Base-by-base conservation (phyloP, 2,113 vertebrate genomes). In the Nyctereutes procyonoides region DNA sequence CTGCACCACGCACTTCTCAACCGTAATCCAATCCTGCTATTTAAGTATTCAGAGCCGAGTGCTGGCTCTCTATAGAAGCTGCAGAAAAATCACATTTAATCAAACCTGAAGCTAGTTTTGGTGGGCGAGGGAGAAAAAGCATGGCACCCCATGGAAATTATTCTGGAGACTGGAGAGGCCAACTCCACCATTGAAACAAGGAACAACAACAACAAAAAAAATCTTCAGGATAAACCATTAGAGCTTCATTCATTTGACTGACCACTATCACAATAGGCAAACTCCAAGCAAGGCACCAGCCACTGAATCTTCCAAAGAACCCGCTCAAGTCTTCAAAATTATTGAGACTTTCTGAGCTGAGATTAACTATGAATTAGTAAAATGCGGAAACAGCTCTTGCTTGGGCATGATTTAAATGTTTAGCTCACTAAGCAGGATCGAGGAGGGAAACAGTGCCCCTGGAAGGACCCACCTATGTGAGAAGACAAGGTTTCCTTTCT, bases 21-120 rank as follows among this genome's bases (percentile, higher is more conserved):
- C 5, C 58, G 28, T 74, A 69, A 94, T 76, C 28, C 79, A 55
- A 2, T 60, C 88, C 63, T 74, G 53, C 43, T 77, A 67, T 43
- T 96, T 90, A 96, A 88, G 73, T 71, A 88, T 80, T 87, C 86
- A 93, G 86, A 53, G 19, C 35, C 1, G 8, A 0, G 11, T 67
- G 35, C 56, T 51, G 67, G 12, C 0, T 62, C 26, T 92, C 19
- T 7, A 20, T 1, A 7, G 17, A 3, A 69, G 35, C 11, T 81
- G 30, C 28, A 58, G 93, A 74, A 96, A 97, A 81, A 84, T 38
- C 69, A 56, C 30, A 12, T 20, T 1, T 19, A 19, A 43, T 71
- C 77, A 56, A 83, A 92, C 11, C 51, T 5, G 62, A 55, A 95
- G 87, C 79, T 84, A 56, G 3, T 32, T 62, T 32, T 28, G 38